Conservation (phyloP, 2,888 invertebrate genomes). For the Azorinus chamasolen region DNA sequence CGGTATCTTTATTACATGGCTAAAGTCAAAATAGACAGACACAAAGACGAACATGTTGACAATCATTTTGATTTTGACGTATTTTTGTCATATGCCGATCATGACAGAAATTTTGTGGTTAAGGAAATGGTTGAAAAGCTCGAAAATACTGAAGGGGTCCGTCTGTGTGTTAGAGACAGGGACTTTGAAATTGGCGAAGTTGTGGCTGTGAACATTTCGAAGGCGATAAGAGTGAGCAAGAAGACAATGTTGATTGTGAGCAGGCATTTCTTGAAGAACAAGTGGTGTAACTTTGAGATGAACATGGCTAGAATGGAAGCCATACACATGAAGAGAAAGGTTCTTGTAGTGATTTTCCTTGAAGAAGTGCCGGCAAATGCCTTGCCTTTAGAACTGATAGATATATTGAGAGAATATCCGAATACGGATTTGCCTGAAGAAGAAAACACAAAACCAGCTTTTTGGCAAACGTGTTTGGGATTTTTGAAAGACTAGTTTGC, state of each 20-base stretch:
- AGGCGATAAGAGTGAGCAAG: constrained; percentile 67
- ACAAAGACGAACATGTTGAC: constrained; percentile 16
- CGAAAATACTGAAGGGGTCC: constrained; percentile 40
- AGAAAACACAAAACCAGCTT: constrained; percentile 15
- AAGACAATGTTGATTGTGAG: constrained; percentile 68
- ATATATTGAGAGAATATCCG: constrained; percentile 43
- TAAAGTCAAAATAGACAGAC: constrained; percentile 37
- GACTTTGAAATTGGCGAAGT: constrained; percentile 69
- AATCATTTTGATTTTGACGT: constrained; percentile 63
- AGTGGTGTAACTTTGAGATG: constrained; percentile 73
- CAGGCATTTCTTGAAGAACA: constrained; percentile 59
- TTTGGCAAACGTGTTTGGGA: constrained; percentile 49
- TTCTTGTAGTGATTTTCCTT: constrained; percentile 54
- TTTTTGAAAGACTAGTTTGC: constrained; percentile 12
- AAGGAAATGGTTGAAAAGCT: constrained; percentile 56
- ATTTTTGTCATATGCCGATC: constrained; percentile 70
- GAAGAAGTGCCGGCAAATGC: constrained; percentile 53
- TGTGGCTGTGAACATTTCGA: constrained; percentile 66
- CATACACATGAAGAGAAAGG: constrained; percentile 52
- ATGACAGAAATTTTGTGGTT: constrained; percentile 53
- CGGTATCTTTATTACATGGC: constrained; percentile 61
- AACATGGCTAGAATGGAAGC: constrained; percentile 67
- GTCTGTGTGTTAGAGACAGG: constrained; percentile 55
- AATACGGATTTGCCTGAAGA: constrained; percentile 44
- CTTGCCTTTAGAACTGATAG: constrained; percentile 47